phyloP scores from a whole-genome alignment of 2,113 vertebrate species.

The Furnarius figulus region DNA sequence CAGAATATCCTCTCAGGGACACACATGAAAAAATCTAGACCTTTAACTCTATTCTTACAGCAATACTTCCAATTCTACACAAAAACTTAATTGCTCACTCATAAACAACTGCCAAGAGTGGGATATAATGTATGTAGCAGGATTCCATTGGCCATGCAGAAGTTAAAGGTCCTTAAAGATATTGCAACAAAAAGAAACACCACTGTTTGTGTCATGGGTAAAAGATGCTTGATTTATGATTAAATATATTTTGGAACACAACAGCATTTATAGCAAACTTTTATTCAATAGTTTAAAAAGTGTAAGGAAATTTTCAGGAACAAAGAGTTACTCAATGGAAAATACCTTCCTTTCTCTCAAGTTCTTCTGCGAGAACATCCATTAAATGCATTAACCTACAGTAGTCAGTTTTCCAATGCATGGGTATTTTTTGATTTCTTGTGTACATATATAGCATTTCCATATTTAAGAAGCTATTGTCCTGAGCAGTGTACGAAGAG shows the following conservation, averaged over 20 bases:
- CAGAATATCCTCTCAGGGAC: neutral
- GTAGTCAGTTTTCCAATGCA: slow-evolving; percentile 38
- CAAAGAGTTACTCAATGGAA: slow-evolving; percentile 29
- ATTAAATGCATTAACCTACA: slow-evolving; percentile 19
- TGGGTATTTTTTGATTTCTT: neutral
- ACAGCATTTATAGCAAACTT: slow-evolving; percentile 64
- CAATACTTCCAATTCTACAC: neutral
- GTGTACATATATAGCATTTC: slow-evolving; percentile 19
- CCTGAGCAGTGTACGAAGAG: slow-evolving; percentile 55
- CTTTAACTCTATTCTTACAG: neutral
- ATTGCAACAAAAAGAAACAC: neutral
- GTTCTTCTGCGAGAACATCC: slow-evolving; percentile 12
- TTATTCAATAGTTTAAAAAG: slow-evolving; percentile 69
- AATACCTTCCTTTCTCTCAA: slow-evolving; percentile 3
- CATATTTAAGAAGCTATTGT: slow-evolving; percentile 22
- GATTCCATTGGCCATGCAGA: neutral
- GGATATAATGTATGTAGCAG: neutral
- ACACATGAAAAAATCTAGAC: neutral
- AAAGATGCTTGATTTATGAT: neutral
- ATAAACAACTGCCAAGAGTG: neutral
- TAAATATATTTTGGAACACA: slow-evolving; percentile 51
- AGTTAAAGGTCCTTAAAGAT: neutral
- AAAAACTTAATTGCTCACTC: neutral
- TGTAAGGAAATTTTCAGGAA: slow-evolving; percentile 39
- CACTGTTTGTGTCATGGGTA: neutral